Conservation (phyloP, 2,888 invertebrate species). For the Nesidiocoris tenuis region DNA sequence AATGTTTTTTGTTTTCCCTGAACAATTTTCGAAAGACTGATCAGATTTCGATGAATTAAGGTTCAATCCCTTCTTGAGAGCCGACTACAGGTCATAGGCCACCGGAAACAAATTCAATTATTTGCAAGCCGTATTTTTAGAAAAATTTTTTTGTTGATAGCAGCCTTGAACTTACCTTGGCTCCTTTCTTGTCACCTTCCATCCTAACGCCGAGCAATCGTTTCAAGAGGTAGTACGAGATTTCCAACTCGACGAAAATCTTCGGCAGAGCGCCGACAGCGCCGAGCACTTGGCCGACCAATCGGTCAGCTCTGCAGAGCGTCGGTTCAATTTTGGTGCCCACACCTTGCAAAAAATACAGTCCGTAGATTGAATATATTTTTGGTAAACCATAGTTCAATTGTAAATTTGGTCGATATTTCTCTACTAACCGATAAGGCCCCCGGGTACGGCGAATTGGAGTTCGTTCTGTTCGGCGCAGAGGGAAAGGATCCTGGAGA, state of each 20-base stretch:
- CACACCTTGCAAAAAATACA: slow-evolving; percentile 74
- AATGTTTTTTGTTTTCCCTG: no score
- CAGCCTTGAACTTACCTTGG: slow-evolving; percentile 73
- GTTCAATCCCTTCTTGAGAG: no score
- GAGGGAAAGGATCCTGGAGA: slow-evolving; percentile 93
- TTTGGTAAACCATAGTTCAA: no score
- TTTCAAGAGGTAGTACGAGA: slow-evolving; percentile 94
- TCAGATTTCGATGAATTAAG: no score
- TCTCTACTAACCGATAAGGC: slow-evolving; percentile 86
- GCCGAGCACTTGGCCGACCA: slow-evolving; percentile 95
- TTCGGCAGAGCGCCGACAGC: slow-evolving; percentile 95
- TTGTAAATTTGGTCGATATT: no score
- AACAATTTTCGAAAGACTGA: no score
- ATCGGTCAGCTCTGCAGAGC: slow-evolving; percentile 94
- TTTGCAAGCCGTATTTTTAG: not conserved
- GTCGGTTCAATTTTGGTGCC: slow-evolving; percentile 99
- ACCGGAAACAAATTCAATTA: not conserved
- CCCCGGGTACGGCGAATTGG: slow-evolving; percentile 98
- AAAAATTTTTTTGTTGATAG: not conserved
- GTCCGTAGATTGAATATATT: not conserved
- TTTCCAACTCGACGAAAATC: slow-evolving; percentile 96
- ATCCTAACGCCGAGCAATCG: slow-evolving; percentile 95
- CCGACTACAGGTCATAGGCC: not conserved
- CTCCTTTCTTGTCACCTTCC: slow-evolving; percentile 98
- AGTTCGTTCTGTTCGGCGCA: slow-evolving; percentile 98